Evolutionary conservation across 2,113 vertebrate species (phyloP), one percentile per base, ranked within the genome.

Genomic region (Scortum barcoo): DNA sequence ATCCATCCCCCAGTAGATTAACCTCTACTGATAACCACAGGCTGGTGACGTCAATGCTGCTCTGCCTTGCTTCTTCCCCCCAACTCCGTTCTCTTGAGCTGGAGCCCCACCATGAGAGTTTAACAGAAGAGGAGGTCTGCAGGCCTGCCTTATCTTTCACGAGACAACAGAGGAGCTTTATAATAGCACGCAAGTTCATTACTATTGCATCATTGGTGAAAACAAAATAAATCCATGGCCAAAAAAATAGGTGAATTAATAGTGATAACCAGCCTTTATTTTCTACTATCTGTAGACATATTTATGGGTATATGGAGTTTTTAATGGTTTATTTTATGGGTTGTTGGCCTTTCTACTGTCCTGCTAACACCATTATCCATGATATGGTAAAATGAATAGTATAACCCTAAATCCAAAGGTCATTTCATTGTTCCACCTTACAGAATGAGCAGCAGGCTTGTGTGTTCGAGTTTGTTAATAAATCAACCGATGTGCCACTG

Each of bases 1-100:
- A 81, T 83, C 89, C 85, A 68, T 86, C 86, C 86, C 80, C 66
- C 36, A 77, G 88, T 94, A 95, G 94, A 96, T 95, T 94, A 94
- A 92, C 89, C 91, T 92, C 81, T 62, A 81, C 86, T 90, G 92
- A 93, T 91, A 90, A 93, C 87, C 87, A 79, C 79, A 80, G 90
- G 78, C 83, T 68, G 71, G 73, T 95, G 94, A 95, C 91, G 89
- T 94, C 92, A 95, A 88, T 76, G 60, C 72, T 70, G 73, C 86
- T 79, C 77, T 88, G 83, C 78, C 67, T 71, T 70, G 13, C 54
- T 73, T 44, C 56, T 67, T 81, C 63, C 36, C 60, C 65, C 58
- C 70, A 42, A 26, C 54, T 38, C 28, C 78, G 48, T 62, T 56
- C 36, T 79, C 42, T 57, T 76, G 46, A 68, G 76, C 54, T n/a